Conservation (phyloP, 2,888 invertebrate genomes). For the Digitonthophagus gazella region DNA sequence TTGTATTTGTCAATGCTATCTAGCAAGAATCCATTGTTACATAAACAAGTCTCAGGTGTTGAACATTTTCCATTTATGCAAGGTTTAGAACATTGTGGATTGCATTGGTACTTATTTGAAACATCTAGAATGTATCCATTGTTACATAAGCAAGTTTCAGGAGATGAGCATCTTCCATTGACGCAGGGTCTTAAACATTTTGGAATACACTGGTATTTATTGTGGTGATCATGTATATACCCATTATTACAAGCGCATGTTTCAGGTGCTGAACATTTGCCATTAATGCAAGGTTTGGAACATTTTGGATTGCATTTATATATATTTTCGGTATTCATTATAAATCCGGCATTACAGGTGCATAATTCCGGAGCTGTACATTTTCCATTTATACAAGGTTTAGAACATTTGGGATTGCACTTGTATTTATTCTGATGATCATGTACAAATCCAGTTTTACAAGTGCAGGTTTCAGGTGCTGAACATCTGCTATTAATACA, state of each 20-base stretch:
- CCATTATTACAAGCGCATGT: constrained; percentile 35
- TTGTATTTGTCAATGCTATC: too few relatives aligned
- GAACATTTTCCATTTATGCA: constrained; percentile 35
- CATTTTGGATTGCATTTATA: constrained; percentile 27
- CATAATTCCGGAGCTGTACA: constrained; percentile 22
- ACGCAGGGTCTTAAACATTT: too few relatives aligned
- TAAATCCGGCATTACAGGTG: constrained; percentile 23
- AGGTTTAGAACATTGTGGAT: constrained; percentile 34
- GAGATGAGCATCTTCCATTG: too few relatives aligned
- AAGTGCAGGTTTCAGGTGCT: too few relatives aligned
- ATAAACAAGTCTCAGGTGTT: too few relatives aligned
- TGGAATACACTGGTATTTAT: too few relatives aligned
- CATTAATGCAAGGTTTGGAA: constrained; percentile 26
- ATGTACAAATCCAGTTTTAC: constrained; percentile 46
- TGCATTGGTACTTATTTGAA: constrained; percentile 36
- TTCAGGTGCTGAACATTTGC: constrained; percentile 35
- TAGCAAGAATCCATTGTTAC: too few relatives aligned
- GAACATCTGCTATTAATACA: too few relatives aligned
- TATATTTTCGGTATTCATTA: neutral
- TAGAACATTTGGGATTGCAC: constrained; percentile 29
- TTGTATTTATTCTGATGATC: constrained; percentile 29
- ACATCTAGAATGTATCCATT: too few relatives aligned
- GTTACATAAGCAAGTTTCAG: too few relatives aligned
- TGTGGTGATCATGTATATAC: constrained; percentile 28
- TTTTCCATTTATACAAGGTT: constrained; percentile 50